Conservation (phyloP, 2,797 vertebrate species). For the Danio albolineatus region DNA sequence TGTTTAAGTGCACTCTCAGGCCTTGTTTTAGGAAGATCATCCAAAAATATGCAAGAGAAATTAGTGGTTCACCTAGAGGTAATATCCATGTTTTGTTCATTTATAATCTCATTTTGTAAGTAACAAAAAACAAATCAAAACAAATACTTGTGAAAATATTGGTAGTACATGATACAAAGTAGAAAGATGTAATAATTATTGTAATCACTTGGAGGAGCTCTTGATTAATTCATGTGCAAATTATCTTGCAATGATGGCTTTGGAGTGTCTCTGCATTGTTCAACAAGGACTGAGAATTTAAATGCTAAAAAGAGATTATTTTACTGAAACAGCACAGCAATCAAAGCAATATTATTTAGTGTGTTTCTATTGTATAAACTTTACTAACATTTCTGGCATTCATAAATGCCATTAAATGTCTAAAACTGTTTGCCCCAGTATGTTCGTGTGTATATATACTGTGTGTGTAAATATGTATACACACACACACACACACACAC, state of each 20-base stretch:
- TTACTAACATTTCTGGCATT: not conserved
- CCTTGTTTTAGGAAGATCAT: not conserved
- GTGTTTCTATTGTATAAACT: too few species aligned
- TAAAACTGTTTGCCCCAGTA: too few species aligned
- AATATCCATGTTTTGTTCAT: not conserved
- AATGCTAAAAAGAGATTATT: not conserved
- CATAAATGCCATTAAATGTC: not conserved
- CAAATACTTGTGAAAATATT: too few species aligned
- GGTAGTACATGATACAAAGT: not conserved
- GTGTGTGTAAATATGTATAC: too few species aligned
- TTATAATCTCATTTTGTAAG: not conserved
- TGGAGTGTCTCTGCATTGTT: not conserved
- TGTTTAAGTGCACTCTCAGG: too few species aligned
- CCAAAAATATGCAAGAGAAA: not conserved
- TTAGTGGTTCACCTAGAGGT: not conserved
- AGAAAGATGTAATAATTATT: not conserved
- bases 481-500: too few species aligned
- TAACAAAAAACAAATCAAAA: not conserved
- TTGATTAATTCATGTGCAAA: slow-evolving; percentile 4
- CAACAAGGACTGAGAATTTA: not conserved
- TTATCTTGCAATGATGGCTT: not conserved
- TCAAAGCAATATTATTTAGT: not conserved
- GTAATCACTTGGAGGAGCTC: slow-evolving; percentile 6
- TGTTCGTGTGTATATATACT: too few species aligned
- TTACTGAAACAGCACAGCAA: not conserved